Percentiles rank a stretch among this genome's conserved stretches.
Evolutionary conservation across 2,888 invertebrate genomes (phyloP).

Genomic region (Orchesella flavescens): DNA sequence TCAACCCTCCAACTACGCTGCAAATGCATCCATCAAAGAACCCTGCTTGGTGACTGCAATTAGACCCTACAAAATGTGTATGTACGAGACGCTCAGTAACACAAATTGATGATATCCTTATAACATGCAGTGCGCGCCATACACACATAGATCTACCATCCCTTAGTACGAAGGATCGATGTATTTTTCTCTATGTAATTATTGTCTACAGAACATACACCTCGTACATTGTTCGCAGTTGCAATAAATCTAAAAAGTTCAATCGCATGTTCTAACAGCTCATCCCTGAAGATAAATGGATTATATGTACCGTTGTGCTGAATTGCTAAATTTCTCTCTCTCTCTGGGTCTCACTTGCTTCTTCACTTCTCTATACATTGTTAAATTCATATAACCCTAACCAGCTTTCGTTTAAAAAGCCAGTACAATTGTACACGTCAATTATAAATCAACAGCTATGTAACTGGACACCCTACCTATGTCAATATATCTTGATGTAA

Average conservation of each 20-base stretch:
- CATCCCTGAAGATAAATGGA: slow-evolving; percentile 50
- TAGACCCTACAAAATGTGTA: slow-evolving; percentile 49
- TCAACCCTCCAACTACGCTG: not conserved
- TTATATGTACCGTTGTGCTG: slow-evolving; percentile 48
- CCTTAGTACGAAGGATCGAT: not conserved
- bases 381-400: not conserved
- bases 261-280: slow-evolving; percentile 34
- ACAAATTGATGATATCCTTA: slow-evolving; percentile 29
- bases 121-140: slow-evolving; percentile 7
- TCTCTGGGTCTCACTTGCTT: slow-evolving; percentile 8
- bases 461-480: slow-evolving; percentile 48
- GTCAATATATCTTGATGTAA: slow-evolving; percentile 41
- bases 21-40: slow-evolving; percentile 41
- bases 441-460: slow-evolving; percentile 27
- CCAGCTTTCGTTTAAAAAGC: not conserved
- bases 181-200: not conserved
- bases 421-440: not conserved
- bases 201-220: not conserved
- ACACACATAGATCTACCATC: not conserved
- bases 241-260: slow-evolving; percentile 45
- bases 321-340: slow-evolving; percentile 24
- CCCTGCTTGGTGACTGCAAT: slow-evolving; percentile 45
- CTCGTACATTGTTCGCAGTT: slow-evolving; percentile 25
- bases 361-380: not conserved
- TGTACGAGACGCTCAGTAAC: slow-evolving; percentile 23